Percentiles rank a stretch among this genome's conserved stretches.
phyloP scores from a whole-genome alignment of 2,888 invertebrate genomes.

The Noctua janthe region DNA sequence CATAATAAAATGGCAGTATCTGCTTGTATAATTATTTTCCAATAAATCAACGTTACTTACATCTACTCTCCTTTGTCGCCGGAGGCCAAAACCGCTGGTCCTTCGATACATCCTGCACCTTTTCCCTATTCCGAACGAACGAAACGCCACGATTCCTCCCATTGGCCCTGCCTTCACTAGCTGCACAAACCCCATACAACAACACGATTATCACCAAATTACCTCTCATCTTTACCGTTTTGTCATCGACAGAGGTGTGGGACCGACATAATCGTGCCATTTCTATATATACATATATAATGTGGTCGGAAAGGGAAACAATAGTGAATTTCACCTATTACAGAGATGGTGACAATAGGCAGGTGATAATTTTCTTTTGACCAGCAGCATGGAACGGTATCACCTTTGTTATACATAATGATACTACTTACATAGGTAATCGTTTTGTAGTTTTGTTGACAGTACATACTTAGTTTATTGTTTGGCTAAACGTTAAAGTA shows the following conservation, averaged over 20 bases:
- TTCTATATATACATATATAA: conserved; percentile 74
- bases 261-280: conserved; percentile 60
- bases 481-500: conserved; percentile 46
- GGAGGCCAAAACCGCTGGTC: conserved; percentile 81
- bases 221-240: conserved; percentile 57
- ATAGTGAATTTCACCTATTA: conserved; percentile 74
- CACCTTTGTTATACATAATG: conserved; percentile 65
- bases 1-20: background rate
- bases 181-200: conserved; percentile 68
- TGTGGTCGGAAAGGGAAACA: conserved; percentile 76
- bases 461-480: conserved; percentile 35
- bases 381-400: conserved; percentile 59
- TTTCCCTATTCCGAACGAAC: conserved; percentile 18
- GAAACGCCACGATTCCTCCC: conserved; percentile 58
- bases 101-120: conserved; percentile 59
- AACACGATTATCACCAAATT: conserved; percentile 53
- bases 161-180: conserved; percentile 64
- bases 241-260: conserved; percentile 57
- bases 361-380: conserved; percentile 71
- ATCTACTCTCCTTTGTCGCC: conserved; percentile 82
- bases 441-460: conserved; percentile 58
- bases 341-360: conserved; percentile 71
- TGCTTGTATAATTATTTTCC: background rate
- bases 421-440: conserved; percentile 61
- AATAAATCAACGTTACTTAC: conserved; percentile 77